Evolutionary conservation across 2,797 vertebrate genomes (phyloP), one percentile per base, ranked within the genome.

Genomic region (Argya squamiceps): DNA sequence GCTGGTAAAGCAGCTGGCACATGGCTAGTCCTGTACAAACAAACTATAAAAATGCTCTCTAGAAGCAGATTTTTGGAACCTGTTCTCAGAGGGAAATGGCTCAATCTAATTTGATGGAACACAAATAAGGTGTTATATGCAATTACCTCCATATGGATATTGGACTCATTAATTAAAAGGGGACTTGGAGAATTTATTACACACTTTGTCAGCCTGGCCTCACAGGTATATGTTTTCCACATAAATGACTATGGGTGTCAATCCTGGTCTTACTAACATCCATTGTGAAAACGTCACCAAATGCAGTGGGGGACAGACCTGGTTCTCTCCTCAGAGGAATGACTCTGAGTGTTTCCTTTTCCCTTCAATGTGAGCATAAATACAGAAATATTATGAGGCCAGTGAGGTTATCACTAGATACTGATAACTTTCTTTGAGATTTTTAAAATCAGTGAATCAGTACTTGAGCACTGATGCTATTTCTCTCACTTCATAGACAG

Each of bases 151-250:
- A 92, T 73, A 95, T 86, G 93, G 73, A 91, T 79, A 92, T 84
- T 92, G 71, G 74, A 95, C 55, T 96, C 90, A 84, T 94, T 98
- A 98, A 98, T 98, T 98, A 98, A 98, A 98, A 97, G 86, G 97
- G 87, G 97, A 98, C 96, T 97, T 96, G 29, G 96, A 94, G 96
- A 96, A 97, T 98, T 98, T 95, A 95, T 96, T 96, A 59, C 88
- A 93, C 84, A 79, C 55, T 85, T 46, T 1, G 0, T 70, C 93
- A 92, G 41, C 76, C 63, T 80, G 67, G 50, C 70, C 85, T 91
- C 46, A 91, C 93, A 97, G 94, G 86, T 96, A 97, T 88, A 92
- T 58, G 58, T 83, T 92, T 98, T 95, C 88, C 83, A 43, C 91
- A 90, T 85, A 91, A 96, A 96, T 87, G 49, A 91, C 75, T 74